Base-by-base conservation (phyloP, 2,113 vertebrate species). In the Zapornia atra region DNA sequence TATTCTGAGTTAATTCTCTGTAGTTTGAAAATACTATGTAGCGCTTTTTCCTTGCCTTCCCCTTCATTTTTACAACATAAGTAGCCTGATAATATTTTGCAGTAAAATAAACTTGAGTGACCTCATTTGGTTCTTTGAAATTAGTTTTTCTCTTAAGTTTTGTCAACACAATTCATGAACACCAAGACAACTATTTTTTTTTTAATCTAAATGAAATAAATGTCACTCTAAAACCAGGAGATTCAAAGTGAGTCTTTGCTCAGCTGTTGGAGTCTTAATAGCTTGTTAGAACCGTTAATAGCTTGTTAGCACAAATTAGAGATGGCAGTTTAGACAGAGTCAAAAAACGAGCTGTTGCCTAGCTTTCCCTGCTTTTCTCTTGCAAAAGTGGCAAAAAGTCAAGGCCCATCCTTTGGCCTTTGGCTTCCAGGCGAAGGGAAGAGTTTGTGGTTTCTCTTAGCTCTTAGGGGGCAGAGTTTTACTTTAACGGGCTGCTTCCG, bases 21-120 rank as follows among this genome's bases (percentile, higher is more conserved):
- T 12, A 81, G 22, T 44, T 59, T 56, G 76, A 77, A 77, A 70
- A 56, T 19, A 42, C 44, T 73, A 36, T 7, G 14, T 19, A 61
- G 0, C 42, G 18, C 1, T 29, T 31, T 36, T 48, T 10, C 5
- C 17, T 51, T 34, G 34, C 7, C 40, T 51, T 3, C 8, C 13
- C 10, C 54, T 71, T 82, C 2, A 11, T 65, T 78, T 81, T 71
- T 71, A 50, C 14, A 38, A 31, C 13, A 31, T 38, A 78, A 54
- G 25, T 42, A 44, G 17, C 71, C 14, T 48, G 53, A 12, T 34
- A 36, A 9, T 40, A 36, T 69, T 84, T 80, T 54, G n/a, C n/a
- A 76, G 19, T 60, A 46, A 54, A 81, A 65, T 25, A 40, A 64
- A 19, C 18, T 57, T 21, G 19, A 25, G 17, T 48, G 15, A 63